Conservation (phyloP, 1,140 invertebrate species). For the Drusus annulatus region DNA sequence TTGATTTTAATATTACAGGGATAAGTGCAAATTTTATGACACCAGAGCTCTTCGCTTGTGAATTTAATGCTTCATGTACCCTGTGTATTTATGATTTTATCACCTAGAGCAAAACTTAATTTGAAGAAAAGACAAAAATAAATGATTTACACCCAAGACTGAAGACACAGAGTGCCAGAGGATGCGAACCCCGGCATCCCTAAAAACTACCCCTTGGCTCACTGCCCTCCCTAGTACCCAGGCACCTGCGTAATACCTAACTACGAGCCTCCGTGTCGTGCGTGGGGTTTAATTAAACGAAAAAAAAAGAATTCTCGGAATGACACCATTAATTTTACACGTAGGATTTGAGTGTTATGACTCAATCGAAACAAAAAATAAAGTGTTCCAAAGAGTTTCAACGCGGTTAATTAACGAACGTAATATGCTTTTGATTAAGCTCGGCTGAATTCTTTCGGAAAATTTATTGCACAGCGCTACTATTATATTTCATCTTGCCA, state of each 20-base stretch:
- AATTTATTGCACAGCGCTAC: constrained; percentile 41
- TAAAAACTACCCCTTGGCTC: not conserved
- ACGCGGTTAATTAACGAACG: constrained; percentile 41
- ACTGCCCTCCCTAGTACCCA: not conserved
- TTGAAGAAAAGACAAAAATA: not conserved
- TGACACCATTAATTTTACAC: constrained; percentile 52
- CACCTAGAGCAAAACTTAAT: too few relatives aligned
- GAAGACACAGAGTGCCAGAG: not conserved
- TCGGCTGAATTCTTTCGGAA: constrained; percentile 33
- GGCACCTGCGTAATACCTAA: not conserved
- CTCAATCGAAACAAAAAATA: constrained; percentile 51
- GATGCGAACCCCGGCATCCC: not conserved
- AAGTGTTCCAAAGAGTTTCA: constrained; percentile 26
- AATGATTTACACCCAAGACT: not conserved
- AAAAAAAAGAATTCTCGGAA: constrained; percentile 23
- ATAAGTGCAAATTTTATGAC: too few relatives aligned
- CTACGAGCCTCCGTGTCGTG: constrained; percentile 15
- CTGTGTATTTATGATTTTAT: too few relatives aligned
- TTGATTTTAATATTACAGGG: too few relatives aligned
- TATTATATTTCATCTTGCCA: constrained; percentile 32
- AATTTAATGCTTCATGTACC: too few relatives aligned
- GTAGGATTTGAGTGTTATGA: constrained; percentile 55
- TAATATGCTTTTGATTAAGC: constrained; percentile 49
- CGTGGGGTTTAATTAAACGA: constrained; percentile 44
- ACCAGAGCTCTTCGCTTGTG: too few relatives aligned